These are phyloP conservation scores for Gerris buenoi DNA, from an alignment of 1,140 invertebrate genomes.

Conservation along the genomic window DNA sequence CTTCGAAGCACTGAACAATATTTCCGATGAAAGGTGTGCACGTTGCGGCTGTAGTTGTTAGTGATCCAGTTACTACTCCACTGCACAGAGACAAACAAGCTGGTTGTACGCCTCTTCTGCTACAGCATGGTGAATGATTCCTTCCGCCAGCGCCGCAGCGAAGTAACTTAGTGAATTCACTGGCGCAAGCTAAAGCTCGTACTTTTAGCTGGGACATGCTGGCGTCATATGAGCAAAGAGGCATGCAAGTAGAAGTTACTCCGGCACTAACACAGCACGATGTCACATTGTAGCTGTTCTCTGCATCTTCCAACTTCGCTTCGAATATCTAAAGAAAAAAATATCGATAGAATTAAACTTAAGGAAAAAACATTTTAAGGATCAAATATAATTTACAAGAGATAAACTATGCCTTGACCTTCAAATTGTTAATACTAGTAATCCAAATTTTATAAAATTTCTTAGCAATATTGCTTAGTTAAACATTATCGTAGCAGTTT, in stretches of 20 bases:
- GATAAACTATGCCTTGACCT: too few relatives aligned
- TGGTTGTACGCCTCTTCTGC: constrained; percentile 51
- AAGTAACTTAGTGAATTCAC: constrained; percentile 50
- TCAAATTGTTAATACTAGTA: too few relatives aligned
- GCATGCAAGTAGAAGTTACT: constrained; percentile 52
- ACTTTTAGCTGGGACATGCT: constrained; percentile 56
- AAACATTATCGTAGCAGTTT: too few relatives aligned
- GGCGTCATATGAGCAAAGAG: constrained; percentile 65
- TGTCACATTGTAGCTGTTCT: constrained; percentile 51
- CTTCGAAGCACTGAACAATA: constrained; percentile 69
- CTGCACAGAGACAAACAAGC: constrained; percentile 54
- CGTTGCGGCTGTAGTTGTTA: constrained; percentile 37
- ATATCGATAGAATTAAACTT: neutral
- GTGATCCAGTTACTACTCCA: constrained; percentile 39
- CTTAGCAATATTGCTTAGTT: too few relatives aligned
- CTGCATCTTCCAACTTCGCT: constrained; percentile 36
- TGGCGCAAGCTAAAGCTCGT: constrained; percentile 44
- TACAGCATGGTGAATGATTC: constrained; percentile 59
- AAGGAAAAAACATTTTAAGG: too few relatives aligned
- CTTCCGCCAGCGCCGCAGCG: constrained; percentile 25
- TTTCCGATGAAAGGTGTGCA: constrained; percentile 67
- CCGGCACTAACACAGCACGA: constrained; percentile 55
- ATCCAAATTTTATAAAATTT: too few relatives aligned
- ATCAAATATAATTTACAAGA: too few relatives aligned
- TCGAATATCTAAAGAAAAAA: constrained; percentile 33